Conservation (phyloP, 2,888 invertebrate genomes). For the Dioctria linearis region DNA sequence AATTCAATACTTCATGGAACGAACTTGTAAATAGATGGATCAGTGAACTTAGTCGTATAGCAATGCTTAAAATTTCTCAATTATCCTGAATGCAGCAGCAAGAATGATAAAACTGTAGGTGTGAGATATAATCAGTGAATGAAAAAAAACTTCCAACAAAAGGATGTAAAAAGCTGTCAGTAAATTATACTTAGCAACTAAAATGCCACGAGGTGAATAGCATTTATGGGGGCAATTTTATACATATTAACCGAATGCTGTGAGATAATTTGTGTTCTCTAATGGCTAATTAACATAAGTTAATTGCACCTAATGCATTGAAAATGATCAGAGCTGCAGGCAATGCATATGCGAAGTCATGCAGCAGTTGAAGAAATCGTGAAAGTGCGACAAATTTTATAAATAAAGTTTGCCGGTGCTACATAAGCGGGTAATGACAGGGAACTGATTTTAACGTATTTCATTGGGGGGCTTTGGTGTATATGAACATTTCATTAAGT, state of each 20-base stretch:
- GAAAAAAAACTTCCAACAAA: not conserved
- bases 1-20: too few species aligned
- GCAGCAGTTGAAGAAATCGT: not conserved
- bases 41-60: too few species aligned
- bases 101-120: too few species aligned
- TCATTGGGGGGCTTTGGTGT: too few species aligned
- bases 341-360: not conserved
- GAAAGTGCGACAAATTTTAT: not conserved
- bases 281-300: constrained; percentile 44
- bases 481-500: too few species aligned
- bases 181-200: constrained; percentile 21
- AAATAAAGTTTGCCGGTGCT: too few species aligned
- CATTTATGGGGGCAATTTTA: constrained; percentile 23
- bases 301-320: constrained; percentile 30
- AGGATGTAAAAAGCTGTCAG: constrained; percentile 2
- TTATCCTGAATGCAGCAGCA: too few species aligned
- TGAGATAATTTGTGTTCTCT: constrained; percentile 24
- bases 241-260: constrained; percentile 11
- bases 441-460: too few species aligned
- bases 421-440: too few species aligned
- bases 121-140: too few species aligned
- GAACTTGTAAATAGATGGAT: too few species aligned
- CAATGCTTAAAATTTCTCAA: too few species aligned
- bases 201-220: constrained; percentile 22
- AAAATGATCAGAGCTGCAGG: constrained; percentile 12